phyloP scores from a whole-genome alignment of 2,888 invertebrate species.

The Cabera pusaria region DNA sequence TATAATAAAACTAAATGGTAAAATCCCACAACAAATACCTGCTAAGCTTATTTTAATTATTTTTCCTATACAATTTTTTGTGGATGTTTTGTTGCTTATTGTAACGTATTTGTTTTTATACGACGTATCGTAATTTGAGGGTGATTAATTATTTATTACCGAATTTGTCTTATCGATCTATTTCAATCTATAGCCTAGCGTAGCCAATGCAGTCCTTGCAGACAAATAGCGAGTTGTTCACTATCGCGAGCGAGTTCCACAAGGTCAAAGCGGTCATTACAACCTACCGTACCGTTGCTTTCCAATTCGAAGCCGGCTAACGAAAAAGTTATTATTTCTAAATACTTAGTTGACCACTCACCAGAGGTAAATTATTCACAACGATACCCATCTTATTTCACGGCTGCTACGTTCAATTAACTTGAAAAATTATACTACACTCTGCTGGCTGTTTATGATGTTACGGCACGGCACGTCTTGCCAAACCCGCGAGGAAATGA shows the following conservation, averaged over 20 bases:
- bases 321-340: conserved; percentile 38
- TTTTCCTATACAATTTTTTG: too few species aligned
- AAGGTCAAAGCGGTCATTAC: conserved; percentile 83
- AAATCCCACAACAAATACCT: too few species aligned
- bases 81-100: too few species aligned
- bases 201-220: conserved; percentile 49
- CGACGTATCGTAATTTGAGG: too few species aligned
- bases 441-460: conserved; percentile 44
- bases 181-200: conserved; percentile 6
- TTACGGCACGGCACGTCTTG: conserved; percentile 63
- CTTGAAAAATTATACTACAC: conserved; percentile 45
- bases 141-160: too few species aligned
- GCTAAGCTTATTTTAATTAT: too few species aligned
- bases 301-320: conserved; percentile 67
- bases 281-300: conserved; percentile 78
- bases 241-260: conserved; percentile 79
- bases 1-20: too few species aligned
- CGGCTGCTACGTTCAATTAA: conserved; percentile 32
- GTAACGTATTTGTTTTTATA: too few species aligned
- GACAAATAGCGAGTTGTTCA: conserved; percentile 57
- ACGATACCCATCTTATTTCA: conserved; percentile 69
- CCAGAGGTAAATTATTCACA: conserved; percentile 70
- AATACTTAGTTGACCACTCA: conserved; percentile 48
- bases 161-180: too few species aligned
- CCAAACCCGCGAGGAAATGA: conserved; percentile 65